These are phyloP conservation scores for Erebia ligea DNA, from an alignment of 2,888 invertebrate genomes.

Conservation along the genomic window DNA sequence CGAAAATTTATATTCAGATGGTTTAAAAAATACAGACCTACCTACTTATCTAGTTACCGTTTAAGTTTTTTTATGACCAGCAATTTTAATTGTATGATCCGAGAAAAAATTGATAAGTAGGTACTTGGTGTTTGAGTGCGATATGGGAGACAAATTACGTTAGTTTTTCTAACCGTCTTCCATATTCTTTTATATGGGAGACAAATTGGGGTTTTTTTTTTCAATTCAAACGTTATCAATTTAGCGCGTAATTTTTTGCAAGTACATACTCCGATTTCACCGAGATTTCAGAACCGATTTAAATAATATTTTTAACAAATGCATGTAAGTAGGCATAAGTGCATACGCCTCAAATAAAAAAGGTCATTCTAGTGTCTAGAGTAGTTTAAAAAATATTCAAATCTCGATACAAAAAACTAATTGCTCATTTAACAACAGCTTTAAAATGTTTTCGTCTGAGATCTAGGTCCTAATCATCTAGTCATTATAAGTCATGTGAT, in stretches of 20 bases:
- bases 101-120: neutral
- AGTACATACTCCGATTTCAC: no score
- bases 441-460: conserved; percentile 9
- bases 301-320: no score
- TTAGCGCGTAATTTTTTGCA: no score
- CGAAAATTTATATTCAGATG: neutral
- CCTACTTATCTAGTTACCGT: no score
- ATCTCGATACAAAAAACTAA: conserved; percentile 14
- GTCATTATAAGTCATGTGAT: conserved; percentile 11
- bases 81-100: neutral
- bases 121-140: no score
- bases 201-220: no score
- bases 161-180: no score
- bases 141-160: no score
- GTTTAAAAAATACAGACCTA: no score
- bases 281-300: no score
- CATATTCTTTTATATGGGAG: no score
- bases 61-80: neutral
- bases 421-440: conserved; percentile 8
- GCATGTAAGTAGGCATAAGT: neutral
- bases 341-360: neutral
- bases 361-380: neutral
- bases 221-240: no score
- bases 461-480: conserved; percentile 16
- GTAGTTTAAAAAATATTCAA: neutral